phyloP scores from a whole-genome alignment of 2,113 vertebrate species.

The Struthio camelus region DNA sequence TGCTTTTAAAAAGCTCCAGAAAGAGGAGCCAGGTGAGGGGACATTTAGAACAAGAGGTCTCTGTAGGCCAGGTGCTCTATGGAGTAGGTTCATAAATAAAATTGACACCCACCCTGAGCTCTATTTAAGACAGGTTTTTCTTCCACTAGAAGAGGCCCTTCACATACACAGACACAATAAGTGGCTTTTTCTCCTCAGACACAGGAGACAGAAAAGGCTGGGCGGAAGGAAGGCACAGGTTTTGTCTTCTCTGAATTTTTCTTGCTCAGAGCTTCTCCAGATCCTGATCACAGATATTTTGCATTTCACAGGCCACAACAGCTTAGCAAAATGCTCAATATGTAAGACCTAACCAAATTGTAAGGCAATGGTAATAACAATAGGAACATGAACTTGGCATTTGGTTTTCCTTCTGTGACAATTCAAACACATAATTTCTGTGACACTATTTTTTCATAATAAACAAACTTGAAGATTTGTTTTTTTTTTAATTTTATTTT shows the following conservation, averaged over 20 bases:
- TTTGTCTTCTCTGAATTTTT: neutral
- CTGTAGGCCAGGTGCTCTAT: neutral
- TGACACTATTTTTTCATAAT: neutral
- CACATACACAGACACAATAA: accelerated
- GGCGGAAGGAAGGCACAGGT: no score
- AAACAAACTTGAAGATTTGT: neutral
- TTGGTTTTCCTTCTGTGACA: neutral
- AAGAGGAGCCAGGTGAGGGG: neutral
- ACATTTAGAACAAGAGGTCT: neutral
- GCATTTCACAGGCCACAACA: neutral
- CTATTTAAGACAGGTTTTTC: neutral
- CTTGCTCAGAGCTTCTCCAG: neutral
- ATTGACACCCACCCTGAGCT: neutral
- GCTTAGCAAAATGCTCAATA: neutral
- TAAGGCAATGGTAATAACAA: neutral
- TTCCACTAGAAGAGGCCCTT: neutral
- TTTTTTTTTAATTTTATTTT: neutral
- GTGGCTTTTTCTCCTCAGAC: neutral
- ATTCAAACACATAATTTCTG: neutral
- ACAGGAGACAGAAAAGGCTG: accelerated
- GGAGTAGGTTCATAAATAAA: neutral
- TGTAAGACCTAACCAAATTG: neutral
- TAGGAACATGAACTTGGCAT: neutral
- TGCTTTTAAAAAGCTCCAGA: neutral
- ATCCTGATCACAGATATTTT: neutral